Conservation (phyloP, 2,797 vertebrate species). For the Poecilia velifera region DNA sequence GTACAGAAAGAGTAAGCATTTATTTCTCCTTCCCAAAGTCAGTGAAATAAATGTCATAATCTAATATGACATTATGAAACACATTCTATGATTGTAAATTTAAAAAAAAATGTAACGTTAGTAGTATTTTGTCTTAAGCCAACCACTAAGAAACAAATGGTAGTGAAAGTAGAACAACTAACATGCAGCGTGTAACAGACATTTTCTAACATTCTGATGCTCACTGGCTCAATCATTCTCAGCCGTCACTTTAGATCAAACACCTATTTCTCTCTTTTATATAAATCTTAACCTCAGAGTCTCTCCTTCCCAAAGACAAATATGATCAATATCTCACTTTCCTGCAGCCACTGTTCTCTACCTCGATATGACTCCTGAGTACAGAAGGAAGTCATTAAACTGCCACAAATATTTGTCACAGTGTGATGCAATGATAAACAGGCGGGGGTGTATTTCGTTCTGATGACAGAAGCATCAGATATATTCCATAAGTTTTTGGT, state of each 20-base stretch:
- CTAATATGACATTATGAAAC: neutral
- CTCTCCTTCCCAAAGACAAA: conserved; percentile 46
- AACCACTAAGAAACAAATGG: neutral
- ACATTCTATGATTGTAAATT: neutral
- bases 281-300: conserved; percentile 37
- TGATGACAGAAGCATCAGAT: conserved; percentile 6
- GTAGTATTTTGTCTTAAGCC: neutral
- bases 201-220: conserved; percentile 13
- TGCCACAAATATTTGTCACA: conserved; percentile 39
- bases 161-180: neutral
- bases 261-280: conserved; percentile 7
- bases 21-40: too few species aligned
- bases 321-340: conserved; percentile 50
- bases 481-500: neutral
- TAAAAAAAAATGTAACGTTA: neutral
- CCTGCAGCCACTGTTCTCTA: conserved; percentile 17
- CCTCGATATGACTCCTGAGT: conserved; percentile 24
- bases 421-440: conserved; percentile 29
- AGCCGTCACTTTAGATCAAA: conserved; percentile 35
- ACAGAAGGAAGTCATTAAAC: conserved; percentile 32
- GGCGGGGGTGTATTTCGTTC: conserved; percentile 8
- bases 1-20: neutral
- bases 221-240: conserved; percentile 2
- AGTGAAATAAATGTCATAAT: neutral
- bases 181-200: neutral